A percentile compares a stretch with the other conserved stretches of the same genome.
Conservation (phyloP, 2,888 invertebrate genomes). For the Plebejus argus region DNA sequence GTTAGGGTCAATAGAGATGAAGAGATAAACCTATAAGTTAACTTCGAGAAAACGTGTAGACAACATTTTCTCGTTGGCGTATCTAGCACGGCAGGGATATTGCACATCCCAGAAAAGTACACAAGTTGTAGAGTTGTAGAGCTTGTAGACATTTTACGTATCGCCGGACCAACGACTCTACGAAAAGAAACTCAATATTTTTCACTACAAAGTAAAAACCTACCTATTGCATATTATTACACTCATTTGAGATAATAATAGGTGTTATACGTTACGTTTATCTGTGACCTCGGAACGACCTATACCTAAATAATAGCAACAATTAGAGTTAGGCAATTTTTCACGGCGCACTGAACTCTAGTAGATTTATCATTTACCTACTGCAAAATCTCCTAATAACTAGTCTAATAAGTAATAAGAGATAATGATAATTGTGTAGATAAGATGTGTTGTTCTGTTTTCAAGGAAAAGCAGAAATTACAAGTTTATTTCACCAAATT, state of each 20-base stretch:
- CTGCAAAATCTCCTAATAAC: background rate
- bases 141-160: background rate
- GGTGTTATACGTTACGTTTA: slow-evolving; percentile 6
- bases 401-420: background rate
- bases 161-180: background rate
- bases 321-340: slow-evolving; percentile 36
- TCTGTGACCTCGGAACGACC: slow-evolving; percentile 6
- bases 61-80: too few relatives aligned
- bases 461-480: background rate
- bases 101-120: too few relatives aligned
- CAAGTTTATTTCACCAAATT: background rate
- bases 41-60: too few relatives aligned
- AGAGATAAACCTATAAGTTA: too few relatives aligned
- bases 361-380: background rate
- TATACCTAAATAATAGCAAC: slow-evolving; percentile 27
- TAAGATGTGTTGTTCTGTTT: background rate
- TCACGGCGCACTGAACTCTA: slow-evolving; percentile 45
- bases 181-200: background rate
- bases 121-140: background rate
- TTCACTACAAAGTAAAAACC: background rate
- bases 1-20: too few relatives aligned
- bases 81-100: too few relatives aligned
- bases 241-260: background rate
- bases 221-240: background rate
- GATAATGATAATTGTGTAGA: background rate